These are phyloP conservation scores for Acanthurus leucopareius DNA, from an alignment of 2,797 vertebrate species.

Conservation along the genomic window DNA sequence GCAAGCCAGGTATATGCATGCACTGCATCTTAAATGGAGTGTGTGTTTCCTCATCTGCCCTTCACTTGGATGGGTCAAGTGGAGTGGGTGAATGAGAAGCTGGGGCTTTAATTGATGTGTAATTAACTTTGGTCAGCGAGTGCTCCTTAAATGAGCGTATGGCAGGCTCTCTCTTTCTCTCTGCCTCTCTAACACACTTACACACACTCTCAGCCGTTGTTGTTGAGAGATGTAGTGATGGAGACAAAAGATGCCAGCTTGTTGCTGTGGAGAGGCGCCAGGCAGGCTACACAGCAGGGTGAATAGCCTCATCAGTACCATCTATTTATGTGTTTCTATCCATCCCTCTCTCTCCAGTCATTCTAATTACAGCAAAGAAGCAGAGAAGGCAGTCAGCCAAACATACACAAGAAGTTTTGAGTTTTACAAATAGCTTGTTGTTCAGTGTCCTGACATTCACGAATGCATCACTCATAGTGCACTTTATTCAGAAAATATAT, in stretches of 20 bases:
- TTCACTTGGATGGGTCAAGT: conserved; percentile 45
- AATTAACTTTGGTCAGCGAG: conserved; percentile 71
- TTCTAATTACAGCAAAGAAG: conserved; percentile 67
- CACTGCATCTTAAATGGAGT: conserved; percentile 12
- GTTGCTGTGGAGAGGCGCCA: conserved; percentile 62
- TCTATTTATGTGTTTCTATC: conserved; percentile 67
- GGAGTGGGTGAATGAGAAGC: conserved; percentile 41
- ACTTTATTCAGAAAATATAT: conserved; percentile 18
- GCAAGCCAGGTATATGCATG: conserved; percentile 21
- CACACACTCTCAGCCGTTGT: background rate
- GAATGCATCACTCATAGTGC: background rate
- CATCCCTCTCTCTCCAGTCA: conserved; percentile 72
- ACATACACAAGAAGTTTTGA: conserved; percentile 17
- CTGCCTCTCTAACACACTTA: background rate
- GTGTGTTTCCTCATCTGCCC: conserved; percentile 6
- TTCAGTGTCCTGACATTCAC: background rate
- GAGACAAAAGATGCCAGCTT: conserved; percentile 61
- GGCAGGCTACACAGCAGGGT: conserved; percentile 54
- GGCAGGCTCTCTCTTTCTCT: conserved; percentile 15
- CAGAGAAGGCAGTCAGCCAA: conserved; percentile 32
- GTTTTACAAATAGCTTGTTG: background rate
- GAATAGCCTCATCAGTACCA: conserved; percentile 76
- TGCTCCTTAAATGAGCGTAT: conserved; percentile 41
- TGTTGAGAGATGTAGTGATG: conserved; percentile 53
- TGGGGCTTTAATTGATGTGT: conserved; percentile 71